Base-by-base conservation (phyloP, 2,888 invertebrate genomes). In the Artemia sp. region DNA sequence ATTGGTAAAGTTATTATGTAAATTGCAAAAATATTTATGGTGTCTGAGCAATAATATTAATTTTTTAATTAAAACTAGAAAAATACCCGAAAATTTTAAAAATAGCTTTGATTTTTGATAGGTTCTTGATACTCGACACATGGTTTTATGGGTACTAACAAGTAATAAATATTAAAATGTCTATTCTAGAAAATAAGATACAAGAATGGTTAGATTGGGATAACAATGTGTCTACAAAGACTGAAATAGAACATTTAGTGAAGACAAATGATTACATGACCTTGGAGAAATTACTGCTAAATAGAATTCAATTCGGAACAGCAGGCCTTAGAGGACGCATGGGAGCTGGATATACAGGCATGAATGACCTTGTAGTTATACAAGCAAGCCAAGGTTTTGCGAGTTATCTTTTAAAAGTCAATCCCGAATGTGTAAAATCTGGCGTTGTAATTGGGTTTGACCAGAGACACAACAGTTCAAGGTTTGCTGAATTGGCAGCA, bases 341-440 rank as follows among this genome's bases (percentile, higher is more conserved):
- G 97, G 89, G 86, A 14, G 88, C 93, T 14, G 98, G 98, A 0
- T 95, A 89, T 78, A 85, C 85, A 73, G 86, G 88, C 73, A 92
- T 98, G 90, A 99, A 99, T 78, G 97, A 98, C 78, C 83, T 99
- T 67, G 90, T 95, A 0, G 79, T 85, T 70, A 84, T 98, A 68
- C 98, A 98, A 80, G 93, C 95, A 2, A 88, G 87, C 1, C 92
- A 96, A 84, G 96, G 95, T 0, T 78, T 96, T 8, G 83, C 86
- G 67, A 84, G 85, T 69, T 92, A 93, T 77, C 76, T 94, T 69
- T 79, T 85, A 74, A 80, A 69, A 53, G 53, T 66, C 50, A 51
- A 69, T 52, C 69, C 67, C 67, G 67, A 69, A 19, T 83, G 85
- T 70, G 77, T 82, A 51, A 78, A 82, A 51, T 84, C 83, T 72